Evolutionary conservation across 2,113 vertebrate genomes (phyloP).

Genomic region (Pantherophis guttatus): DNA sequence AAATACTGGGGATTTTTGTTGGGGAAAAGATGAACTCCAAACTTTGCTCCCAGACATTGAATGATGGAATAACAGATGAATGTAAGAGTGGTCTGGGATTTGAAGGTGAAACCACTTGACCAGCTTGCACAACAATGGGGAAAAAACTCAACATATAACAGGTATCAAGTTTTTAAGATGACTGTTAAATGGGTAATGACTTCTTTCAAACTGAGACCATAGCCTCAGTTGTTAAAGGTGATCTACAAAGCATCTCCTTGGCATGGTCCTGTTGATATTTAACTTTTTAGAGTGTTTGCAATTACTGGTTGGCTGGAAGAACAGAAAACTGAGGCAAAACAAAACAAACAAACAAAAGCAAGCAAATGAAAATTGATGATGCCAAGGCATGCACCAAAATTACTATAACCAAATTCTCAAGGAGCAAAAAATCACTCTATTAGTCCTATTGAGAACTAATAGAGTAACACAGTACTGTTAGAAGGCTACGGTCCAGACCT

Average conservation of each 20-base stretch:
- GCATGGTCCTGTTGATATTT: not conserved
- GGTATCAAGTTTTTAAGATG: not conserved
- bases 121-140: not conserved
- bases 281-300: not conserved
- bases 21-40: not conserved
- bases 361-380: not conserved
- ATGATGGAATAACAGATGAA: not conserved
- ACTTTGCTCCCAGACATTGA: not conserved
- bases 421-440: not conserved
- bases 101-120: not conserved
- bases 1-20: not conserved
- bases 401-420: not conserved
- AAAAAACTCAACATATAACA: not conserved
- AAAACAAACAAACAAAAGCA: no score
- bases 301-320: not conserved
- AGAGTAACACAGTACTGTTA: not conserved
- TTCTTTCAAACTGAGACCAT: not conserved
- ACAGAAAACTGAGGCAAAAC: not conserved
- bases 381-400: not conserved
- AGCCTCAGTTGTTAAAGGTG: not conserved
- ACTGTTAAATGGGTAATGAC: not conserved
- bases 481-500: not conserved
- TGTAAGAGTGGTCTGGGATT: not conserved
- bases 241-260: not conserved
- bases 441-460: not conserved